phyloP scores from a whole-genome alignment of 2,113 vertebrate genomes.

The Podilymbus podiceps region DNA sequence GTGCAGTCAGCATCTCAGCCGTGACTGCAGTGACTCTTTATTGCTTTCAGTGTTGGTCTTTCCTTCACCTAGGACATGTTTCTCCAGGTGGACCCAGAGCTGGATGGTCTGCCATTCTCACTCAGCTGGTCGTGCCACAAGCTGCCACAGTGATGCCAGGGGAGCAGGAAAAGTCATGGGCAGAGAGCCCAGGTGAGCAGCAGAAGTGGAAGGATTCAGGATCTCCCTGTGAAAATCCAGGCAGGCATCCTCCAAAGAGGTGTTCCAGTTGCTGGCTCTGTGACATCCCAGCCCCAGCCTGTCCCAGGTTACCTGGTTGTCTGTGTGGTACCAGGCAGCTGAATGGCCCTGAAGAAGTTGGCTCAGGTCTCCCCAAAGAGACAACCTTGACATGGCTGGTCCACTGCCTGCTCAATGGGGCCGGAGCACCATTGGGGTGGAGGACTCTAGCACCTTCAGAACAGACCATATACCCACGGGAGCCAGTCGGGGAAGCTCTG shows the following conservation, averaged over 20 bases:
- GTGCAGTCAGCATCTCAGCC: fast-evolving
- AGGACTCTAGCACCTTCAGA: not conserved
- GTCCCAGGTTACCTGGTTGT: not conserved
- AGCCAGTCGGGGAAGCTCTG: too few relatives aligned
- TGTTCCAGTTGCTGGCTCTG: too few relatives aligned
- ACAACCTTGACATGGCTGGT: fast-evolving
- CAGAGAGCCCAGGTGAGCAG: not conserved
- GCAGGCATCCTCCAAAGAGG: not conserved
- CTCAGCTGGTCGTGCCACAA: not conserved
- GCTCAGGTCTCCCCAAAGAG: not conserved
- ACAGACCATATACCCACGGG: fast-evolving
- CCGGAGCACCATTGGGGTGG: not conserved
- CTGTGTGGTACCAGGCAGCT: not conserved
- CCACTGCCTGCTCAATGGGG: not conserved
- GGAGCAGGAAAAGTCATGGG: not conserved
- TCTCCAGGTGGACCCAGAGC: not conserved
- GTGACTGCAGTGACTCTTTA: too few relatives aligned
- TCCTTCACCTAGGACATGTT: not conserved
- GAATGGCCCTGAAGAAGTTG: not conserved
- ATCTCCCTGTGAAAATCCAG: not conserved
- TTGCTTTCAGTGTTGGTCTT: not conserved
- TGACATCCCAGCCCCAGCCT: not conserved
- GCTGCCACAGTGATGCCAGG: not conserved
- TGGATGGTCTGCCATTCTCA: not conserved
- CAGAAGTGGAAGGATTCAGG: not conserved